Conservation (phyloP, 2,888 invertebrate species). For the Spicauda simplicius region DNA sequence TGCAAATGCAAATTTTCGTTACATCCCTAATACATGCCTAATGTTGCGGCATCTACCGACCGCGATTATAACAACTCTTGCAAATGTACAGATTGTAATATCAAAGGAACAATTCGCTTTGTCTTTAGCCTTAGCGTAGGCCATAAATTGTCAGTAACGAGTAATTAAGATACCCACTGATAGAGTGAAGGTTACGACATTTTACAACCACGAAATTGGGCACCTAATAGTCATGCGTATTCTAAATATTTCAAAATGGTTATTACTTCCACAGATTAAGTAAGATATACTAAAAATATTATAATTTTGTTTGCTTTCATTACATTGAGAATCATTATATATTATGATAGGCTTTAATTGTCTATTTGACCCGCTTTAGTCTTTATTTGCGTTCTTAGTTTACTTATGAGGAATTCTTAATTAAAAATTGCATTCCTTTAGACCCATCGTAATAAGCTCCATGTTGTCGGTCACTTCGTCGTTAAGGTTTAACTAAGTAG, state of each 20-base stretch:
- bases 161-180: constrained; percentile 10
- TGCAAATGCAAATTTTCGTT: too few species aligned
- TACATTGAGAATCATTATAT: neutral
- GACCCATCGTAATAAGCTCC: too few species aligned
- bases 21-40: too few species aligned
- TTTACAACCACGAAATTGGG: neutral
- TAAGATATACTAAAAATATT: constrained; percentile 9
- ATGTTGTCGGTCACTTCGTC: too few species aligned
- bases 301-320: constrained; percentile 1
- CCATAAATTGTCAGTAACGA: constrained; percentile 9
- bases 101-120: constrained; percentile 18
- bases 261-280: constrained; percentile 9
- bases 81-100: constrained; percentile 19
- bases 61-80: constrained; percentile 36
- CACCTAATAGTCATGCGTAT: constrained; percentile 8
- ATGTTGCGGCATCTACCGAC: constrained; percentile 50
- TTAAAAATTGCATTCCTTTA: too few species aligned
- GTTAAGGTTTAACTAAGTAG: too few species aligned
- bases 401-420: too few species aligned
- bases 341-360: too few species aligned
- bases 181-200: constrained; percentile 27
- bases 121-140: constrained; percentile 7
- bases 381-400: too few species aligned
- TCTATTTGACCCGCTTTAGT: neutral
- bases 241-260: constrained; percentile 23